Percentiles rank a stretch among this genome's conserved stretches.
Conservation (phyloP, 2,797 vertebrate species). For the Pseudochromis fuscus region DNA sequence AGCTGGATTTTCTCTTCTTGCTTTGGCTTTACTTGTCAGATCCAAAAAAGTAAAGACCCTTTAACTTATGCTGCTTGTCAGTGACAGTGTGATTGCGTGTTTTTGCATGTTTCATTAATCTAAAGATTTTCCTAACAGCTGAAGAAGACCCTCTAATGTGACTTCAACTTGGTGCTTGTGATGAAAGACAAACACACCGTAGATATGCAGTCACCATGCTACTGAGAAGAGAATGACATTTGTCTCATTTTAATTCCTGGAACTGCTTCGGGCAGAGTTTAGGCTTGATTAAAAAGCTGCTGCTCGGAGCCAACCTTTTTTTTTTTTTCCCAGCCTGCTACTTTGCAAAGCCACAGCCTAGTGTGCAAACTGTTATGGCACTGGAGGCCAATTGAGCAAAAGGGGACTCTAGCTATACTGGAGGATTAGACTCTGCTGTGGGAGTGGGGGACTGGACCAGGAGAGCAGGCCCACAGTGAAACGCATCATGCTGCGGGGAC, state of each 20-base stretch:
- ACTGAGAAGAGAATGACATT: slow-evolving; percentile 67
- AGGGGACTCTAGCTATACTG: slow-evolving; percentile 57
- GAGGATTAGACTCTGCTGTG: slow-evolving; percentile 67
- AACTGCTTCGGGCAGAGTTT: slow-evolving; percentile 48
- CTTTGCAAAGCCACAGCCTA: slow-evolving; percentile 48
- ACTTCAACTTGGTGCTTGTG: slow-evolving; percentile 42
- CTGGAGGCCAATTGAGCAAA: slow-evolving; percentile 62
- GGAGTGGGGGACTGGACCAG: slow-evolving; percentile 64
- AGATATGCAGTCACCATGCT: slow-evolving; percentile 42
- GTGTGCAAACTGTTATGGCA: slow-evolving; percentile 61
- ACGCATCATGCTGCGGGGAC: slow-evolving; percentile 73
- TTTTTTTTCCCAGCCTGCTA: slow-evolving; percentile 45
- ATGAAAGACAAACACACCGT: slow-evolving; percentile 53
- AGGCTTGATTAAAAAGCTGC: slow-evolving; percentile 64
- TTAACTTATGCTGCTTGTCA: slow-evolving; percentile 13
- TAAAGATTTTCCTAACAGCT: slow-evolving; percentile 55
- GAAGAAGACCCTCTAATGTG: slow-evolving; percentile 65
- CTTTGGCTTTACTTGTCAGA: slow-evolving; percentile 44
- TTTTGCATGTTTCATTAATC: slow-evolving; percentile 48
- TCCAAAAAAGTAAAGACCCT: slow-evolving; percentile 3
- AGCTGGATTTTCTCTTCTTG: slow-evolving; percentile 19
- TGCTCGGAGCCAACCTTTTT: slow-evolving; percentile 57
- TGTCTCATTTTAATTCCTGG: slow-evolving; percentile 70
- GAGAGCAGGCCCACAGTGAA: slow-evolving; percentile 58
- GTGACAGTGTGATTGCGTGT: slow-evolving; percentile 13